phyloP scores from a whole-genome alignment of 2,888 invertebrate genomes.

The Podabrus alpinus region DNA sequence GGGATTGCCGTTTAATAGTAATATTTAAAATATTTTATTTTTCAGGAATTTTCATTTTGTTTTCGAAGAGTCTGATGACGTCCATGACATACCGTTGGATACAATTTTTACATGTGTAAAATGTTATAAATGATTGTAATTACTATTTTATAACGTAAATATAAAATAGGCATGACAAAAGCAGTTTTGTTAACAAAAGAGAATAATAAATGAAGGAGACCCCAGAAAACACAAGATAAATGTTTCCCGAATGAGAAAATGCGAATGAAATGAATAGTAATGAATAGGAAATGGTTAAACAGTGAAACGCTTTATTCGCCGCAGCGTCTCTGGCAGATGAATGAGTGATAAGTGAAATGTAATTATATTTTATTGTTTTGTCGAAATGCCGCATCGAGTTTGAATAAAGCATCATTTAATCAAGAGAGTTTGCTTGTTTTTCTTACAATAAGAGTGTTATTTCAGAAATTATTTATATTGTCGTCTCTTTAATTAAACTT shows the following conservation, averaged over 20 bases:
- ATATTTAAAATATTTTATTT: too few species aligned
- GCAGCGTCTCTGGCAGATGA: conserved; percentile 49
- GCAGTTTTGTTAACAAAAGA: conserved; percentile 45
- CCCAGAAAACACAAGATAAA: conserved; percentile 51
- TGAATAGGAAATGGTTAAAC: conserved; percentile 55
- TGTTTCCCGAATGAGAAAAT: conserved; percentile 53
- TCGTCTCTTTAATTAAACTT: background rate
- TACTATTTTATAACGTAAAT: conserved; percentile 16
- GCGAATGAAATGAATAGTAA: conserved; percentile 54
- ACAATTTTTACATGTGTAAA: background rate
- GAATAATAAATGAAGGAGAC: conserved; percentile 47
- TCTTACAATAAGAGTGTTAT: conserved; percentile 16
- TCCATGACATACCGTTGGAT: background rate
- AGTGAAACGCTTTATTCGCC: conserved; percentile 53
- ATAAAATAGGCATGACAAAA: conserved; percentile 27
- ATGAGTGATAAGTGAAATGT: conserved; percentile 55
- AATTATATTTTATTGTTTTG: conserved; percentile 55
- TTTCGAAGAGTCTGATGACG: background rate
- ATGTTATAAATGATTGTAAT: background rate
- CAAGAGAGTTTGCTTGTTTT: conserved; percentile 37
- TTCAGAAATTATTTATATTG: conserved; percentile 18
- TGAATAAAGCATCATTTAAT: conserved; percentile 49
- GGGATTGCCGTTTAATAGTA: too few species aligned
- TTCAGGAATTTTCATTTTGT: background rate
- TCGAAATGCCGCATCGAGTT: conserved; percentile 50